Evolutionary conservation across 2,797 vertebrate genomes (phyloP), one percentile per base, ranked within the genome.

Genomic region (Pseudomugil tenellus): DNA sequence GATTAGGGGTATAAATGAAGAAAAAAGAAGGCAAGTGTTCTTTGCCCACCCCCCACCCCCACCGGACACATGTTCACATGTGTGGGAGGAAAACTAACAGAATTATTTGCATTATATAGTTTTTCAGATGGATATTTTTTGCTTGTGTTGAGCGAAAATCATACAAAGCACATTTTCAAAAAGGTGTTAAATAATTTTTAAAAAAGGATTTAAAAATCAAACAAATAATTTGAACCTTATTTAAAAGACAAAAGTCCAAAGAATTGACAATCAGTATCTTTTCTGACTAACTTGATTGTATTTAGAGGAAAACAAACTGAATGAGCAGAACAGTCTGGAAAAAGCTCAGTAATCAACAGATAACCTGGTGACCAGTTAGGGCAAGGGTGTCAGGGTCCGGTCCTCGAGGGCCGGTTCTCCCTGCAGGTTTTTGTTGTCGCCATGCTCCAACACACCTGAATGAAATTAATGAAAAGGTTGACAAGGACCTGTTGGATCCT

Each of bases 1-100:
- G 64, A 78, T 84, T 84, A 74, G 49, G 82, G 74, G 67, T 57
- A 29, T 54, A 78, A 53, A 74, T 63, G 48, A 56, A 56, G 62
- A 39, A 80, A 91, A n/a, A 84, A 87, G 87, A 82, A 88, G 87
- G 86, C 87, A 90, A 85, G 87, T 75, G 55, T 77, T 72, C 64
- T 61, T 72, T 1, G 10, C 59, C 29, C 63, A 49, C 69, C 32
- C 71, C 66, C 84, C 83, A 87, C 76, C 79, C 78, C 10, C 72
- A 70, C 12, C 16, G 23, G 23, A 52, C 10, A 35, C 34, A 35
- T 12, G 34, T 12, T 35, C 34, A 12, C 9, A 12, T 35, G 34
- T 35, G 34, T 7, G 2, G 13, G 3, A 2, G 2, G 2, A 12
- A 35, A 35, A 2, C 3, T 12, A 35, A 2, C 13, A 9, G 11